Conservation (phyloP, 35 echinoderm and acorn worm genomes). For the Apostichopus californicus region DNA sequence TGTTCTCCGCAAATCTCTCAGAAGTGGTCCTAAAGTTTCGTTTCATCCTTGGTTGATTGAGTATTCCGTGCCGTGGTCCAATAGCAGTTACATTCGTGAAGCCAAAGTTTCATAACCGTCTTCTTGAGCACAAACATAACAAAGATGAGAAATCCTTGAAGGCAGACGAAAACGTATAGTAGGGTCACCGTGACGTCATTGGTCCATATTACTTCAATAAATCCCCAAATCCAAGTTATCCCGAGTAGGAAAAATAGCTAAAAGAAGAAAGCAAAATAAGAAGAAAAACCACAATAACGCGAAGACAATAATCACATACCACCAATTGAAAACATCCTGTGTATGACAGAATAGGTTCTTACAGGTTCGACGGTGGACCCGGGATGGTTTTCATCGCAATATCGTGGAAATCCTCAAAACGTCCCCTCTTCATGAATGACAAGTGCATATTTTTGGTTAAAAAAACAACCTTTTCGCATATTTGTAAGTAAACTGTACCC, state of each 20-base stretch:
- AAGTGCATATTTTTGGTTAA: no score
- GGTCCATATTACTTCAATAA: not conserved
- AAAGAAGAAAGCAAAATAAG: not conserved
- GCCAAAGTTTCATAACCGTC: slow-evolving; percentile 23
- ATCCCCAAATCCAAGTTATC: slow-evolving; percentile 7
- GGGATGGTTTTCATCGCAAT: no score
- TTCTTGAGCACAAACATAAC: slow-evolving; percentile 33
- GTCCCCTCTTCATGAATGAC: no score
- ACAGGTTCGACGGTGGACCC: no score
- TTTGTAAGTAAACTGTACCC: no score
- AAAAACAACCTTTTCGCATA: no score
- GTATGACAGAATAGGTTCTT: no score
- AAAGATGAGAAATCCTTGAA: slow-evolving; percentile 9
- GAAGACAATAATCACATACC: no score
- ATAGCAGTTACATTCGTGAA: not conserved
- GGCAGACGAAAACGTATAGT: not conserved
- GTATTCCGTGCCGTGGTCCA: not conserved
- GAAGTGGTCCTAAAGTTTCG: not conserved
- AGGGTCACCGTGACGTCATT: not conserved
- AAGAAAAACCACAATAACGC: not conserved
- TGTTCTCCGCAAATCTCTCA: not conserved
- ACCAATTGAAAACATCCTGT: no score
- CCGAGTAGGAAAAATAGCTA: not conserved
- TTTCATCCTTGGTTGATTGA: slow-evolving; percentile 22
- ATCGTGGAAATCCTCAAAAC: no score